Evolutionary conservation across 2,113 vertebrate genomes (phyloP).

Genomic region (Theropithecus gelada): DNA sequence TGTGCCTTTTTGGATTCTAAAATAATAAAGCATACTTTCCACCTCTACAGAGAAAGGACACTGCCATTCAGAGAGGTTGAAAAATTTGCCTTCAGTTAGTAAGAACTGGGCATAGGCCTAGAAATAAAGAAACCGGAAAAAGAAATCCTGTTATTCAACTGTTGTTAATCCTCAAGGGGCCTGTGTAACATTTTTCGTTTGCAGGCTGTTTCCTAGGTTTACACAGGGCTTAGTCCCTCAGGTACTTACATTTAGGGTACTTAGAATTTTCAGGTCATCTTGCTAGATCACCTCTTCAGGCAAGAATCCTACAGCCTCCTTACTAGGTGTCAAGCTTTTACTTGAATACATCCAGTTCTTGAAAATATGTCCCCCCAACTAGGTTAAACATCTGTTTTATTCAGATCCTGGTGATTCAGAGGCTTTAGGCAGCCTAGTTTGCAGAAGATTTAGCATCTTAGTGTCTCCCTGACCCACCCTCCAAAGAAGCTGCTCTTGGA

Average conservation of each 20-base stretch:
- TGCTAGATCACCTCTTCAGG: background rate
- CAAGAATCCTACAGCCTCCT: background rate
- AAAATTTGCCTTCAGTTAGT: slow-evolving; percentile 31
- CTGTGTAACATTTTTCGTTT: background rate
- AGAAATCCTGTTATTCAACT: background rate
- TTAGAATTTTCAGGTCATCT: background rate
- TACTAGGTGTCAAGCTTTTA: background rate
- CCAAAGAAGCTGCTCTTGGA: background rate
- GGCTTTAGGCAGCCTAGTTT: background rate
- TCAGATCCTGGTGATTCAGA: background rate
- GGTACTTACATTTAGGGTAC: background rate
- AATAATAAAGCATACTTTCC: slow-evolving; percentile 12
- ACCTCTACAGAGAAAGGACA: slow-evolving; percentile 20
- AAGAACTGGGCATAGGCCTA: background rate
- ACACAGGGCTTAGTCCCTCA: background rate
- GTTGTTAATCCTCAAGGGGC: background rate
- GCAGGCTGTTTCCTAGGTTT: background rate
- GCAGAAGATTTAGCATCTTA: background rate
- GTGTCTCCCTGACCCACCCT: background rate
- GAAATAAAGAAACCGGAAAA: background rate
- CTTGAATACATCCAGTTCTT: background rate
- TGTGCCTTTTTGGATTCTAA: slow-evolving; percentile 18
- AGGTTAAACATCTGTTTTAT: slow-evolving; percentile 15
- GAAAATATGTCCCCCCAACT: background rate
- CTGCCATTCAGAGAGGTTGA: background rate